Evolutionary conservation across 2,113 vertebrate genomes (phyloP), one percentile per base, ranked within the genome.

Genomic region (Melospiza georgiana): DNA sequence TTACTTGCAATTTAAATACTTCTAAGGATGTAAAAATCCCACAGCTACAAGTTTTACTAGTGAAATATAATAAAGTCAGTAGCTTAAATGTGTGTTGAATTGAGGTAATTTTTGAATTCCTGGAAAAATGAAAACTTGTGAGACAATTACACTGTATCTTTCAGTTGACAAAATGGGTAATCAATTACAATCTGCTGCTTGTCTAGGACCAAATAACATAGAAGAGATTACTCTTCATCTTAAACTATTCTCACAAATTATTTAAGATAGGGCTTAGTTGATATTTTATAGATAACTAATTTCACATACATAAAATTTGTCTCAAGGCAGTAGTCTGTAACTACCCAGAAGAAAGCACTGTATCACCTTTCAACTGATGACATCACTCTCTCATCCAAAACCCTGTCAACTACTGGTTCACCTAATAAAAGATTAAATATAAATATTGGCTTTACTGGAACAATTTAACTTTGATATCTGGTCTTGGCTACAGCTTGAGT

Each of bases 1-100:
- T 86, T 94, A 81, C 87, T 95, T 91, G 87, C 75, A 83, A 89
- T 59, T 92, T 87, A 92, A 92, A 84, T 90, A 62, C 87, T 75
- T 84, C 43, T 23, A 77, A 88, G 69, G 48, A 81, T 16, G 49
- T 76, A 93, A 79, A 94, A 78, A 59, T 20, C 30, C n/a, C 66
- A 90, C 9, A 90, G 79, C 33, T 65, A 72, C 35, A 74, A 87
- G 35, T 75, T 86, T 61, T 39, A 86, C 48, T 71, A 86, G 12
- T 44, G 52, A 93, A 88, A 74, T 27, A 57, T 15, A 79, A 44
- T 44, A 55, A 87, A 90, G 35, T 14, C 43, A 77, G 43, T 9
- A 74, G 46, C 61, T 91, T 80, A 79, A 66, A 51, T 81, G 44
- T 22, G 24, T 87, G 75, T 22, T 4, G 1, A 78, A 49, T 8